phyloP scores from a whole-genome alignment of 2,888 invertebrate species.

The Drosophila formosana region DNA sequence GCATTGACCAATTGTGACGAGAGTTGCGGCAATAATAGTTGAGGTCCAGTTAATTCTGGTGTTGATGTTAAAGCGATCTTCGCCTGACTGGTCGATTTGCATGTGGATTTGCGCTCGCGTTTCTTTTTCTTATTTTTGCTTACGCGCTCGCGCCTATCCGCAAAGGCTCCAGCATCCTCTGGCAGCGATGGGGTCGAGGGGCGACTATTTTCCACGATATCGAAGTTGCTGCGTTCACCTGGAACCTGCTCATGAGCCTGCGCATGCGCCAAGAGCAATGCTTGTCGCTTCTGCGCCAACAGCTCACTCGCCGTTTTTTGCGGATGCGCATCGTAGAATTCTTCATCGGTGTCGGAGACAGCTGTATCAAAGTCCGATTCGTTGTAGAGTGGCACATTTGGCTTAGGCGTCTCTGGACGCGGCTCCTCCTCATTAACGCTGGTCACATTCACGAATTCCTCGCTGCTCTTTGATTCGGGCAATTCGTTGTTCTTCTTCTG shows the following conservation, averaged over 20 bases:
- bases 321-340: constrained; percentile 94
- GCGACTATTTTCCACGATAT: constrained; percentile 88
- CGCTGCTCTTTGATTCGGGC: constrained; percentile 28
- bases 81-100: constrained; percentile 52
- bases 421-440: constrained; percentile 83
- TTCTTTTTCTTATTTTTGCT: constrained; percentile 89
- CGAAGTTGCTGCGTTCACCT: constrained; percentile 85
- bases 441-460: constrained; percentile 58
- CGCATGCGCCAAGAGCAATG: constrained; percentile 87
- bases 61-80: constrained; percentile 27
- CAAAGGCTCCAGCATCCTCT: constrained; percentile 81
- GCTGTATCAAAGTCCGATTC: constrained; percentile 95
- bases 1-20: constrained; percentile 17
- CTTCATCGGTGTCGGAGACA: constrained; percentile 94
- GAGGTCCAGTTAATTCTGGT: neutral
- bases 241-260: constrained; percentile 87
- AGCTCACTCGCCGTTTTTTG: constrained; percentile 90
- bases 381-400: constrained; percentile 87
- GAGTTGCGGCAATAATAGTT: neutral
- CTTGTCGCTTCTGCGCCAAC: constrained; percentile 91
- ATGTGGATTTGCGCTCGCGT: constrained; percentile 87
- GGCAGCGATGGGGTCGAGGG: constrained; percentile 88
- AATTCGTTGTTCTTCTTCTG: constrained; percentile 73
- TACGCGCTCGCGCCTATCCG: constrained; percentile 82
- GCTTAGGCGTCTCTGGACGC: constrained; percentile 40